Base-by-base conservation (phyloP, 2,797 vertebrate genomes). In the Manis javanica region DNA sequence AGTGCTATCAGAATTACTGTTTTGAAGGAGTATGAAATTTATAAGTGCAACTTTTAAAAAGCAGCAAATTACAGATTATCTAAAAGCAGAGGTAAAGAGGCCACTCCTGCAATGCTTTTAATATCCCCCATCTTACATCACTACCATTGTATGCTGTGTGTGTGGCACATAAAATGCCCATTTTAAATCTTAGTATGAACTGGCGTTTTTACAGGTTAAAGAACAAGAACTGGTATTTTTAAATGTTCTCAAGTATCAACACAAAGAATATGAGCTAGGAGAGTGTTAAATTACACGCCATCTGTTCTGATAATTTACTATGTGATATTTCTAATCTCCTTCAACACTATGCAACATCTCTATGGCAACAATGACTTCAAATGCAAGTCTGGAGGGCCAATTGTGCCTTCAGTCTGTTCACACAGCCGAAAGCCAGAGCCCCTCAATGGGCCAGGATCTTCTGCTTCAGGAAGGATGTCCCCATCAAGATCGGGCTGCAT, bases 311-410 rank as follows among this genome's bases (percentile, higher is more conserved):
- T 95, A 84, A 96, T 91, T 95, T 93, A 87, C 42, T 1, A 69
- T 49, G 57, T 77, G 83, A 81, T 75, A 82, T 71, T 87, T 88
- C 85, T 87, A 55, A 90, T 91, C 91, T 90, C 84, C 89, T 88
- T 96, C 94, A 89, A 79, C 78, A 92, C 94, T 3, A 85, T 15
- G 9, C 57, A 91, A 29, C 55, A 94, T 95, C 90, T 95, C 97
- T 95, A 91, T 92, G 82, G 95, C 96, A 97, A 98, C 95, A 3
- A 26, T 64, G 49, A 89, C 90, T 91, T 93, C 92, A 86, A 63
- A 72, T 59, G 49, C 26, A 29, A 90, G 87, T 29, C 9, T 88
- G 77, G 72, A 83, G 81, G 64, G n/a, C 68, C 86, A 84, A 11
- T 15, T 14, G 26, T 85, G 74, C 75, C 42, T 72, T 89, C 74